These are phyloP conservation scores for Ascidia mentula DNA, from an alignment of 23 tunicate genomes.

Conservation along the genomic window DNA sequence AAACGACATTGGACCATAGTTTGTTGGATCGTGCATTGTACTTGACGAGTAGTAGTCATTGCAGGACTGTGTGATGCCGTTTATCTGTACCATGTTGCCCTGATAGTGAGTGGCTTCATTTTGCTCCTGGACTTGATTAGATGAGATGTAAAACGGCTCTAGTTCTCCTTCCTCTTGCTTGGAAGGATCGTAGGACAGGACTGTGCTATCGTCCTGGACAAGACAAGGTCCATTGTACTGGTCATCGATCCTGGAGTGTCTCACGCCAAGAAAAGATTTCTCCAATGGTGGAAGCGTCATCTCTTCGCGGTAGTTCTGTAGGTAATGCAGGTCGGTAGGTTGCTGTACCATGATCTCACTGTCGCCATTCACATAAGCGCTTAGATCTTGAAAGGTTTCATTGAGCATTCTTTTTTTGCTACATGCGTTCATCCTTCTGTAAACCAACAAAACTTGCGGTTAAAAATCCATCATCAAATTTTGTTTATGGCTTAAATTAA, in stretches of 20 bases:
- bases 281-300: slow-evolving; percentile 5
- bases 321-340: background rate
- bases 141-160: no score
- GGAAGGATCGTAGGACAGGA: background rate
- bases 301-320: background rate
- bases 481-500: no score
- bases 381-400: background rate
- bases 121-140: background rate
- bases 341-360: background rate
- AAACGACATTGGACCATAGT: background rate
- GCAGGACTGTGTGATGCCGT: background rate
- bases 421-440: background rate
- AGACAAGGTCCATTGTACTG: background rate
- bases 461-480: no score
- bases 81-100: background rate
- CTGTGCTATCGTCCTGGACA: background rate
- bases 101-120: background rate
- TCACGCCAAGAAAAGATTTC: background rate
- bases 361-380: background rate
- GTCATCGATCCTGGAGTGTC: background rate
- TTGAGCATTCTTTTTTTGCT: background rate
- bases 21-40: background rate
- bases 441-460: no score
- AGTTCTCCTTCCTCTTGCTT: background rate
- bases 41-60: background rate